Conservation (phyloP, 2,797 vertebrate species). For the Kryptopterus vitreolus region DNA sequence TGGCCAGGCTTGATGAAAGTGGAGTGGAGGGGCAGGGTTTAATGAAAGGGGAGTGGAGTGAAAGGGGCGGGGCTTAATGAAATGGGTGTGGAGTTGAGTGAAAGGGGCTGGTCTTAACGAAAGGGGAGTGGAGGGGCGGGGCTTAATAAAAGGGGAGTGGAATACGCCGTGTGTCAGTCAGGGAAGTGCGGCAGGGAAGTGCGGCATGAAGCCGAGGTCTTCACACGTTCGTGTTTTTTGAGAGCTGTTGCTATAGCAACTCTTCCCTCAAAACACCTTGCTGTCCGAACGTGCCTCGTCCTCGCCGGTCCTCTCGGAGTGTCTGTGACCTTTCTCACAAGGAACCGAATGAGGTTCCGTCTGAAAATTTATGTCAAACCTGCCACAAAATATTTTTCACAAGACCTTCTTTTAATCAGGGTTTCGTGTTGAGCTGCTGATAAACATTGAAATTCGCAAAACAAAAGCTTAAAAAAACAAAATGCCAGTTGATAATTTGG, state of each 20-base stretch:
- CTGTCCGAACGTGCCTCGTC: not conserved
- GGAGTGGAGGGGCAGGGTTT: too few relatives aligned
- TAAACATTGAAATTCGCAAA: not conserved
- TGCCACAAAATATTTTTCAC: too few relatives aligned
- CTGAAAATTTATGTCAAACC: not conserved
- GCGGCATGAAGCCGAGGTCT: not conserved
- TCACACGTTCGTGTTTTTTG: not conserved
- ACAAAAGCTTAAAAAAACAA: not conserved
- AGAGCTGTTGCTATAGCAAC: conserved; percentile 35
- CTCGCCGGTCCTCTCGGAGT: not conserved
- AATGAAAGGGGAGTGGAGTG: too few relatives aligned
- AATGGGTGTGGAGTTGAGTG: not conserved
- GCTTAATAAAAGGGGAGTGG: not conserved
- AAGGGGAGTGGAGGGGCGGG: not conserved
- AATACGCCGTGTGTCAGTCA: not conserved
- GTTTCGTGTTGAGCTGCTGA: too few relatives aligned
- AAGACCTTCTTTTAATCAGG: not conserved
- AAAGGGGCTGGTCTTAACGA: not conserved
- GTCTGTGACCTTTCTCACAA: not conserved
- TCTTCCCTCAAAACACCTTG: not conserved
- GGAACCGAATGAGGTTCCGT: not conserved
- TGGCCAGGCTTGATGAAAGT: too few relatives aligned
- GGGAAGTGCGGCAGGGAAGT: not conserved
- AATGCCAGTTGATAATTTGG: not conserved
- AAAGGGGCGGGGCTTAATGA: too few relatives aligned